Conservation (phyloP, 2,113 vertebrate species). For the Cebidichthys violaceus region DNA sequence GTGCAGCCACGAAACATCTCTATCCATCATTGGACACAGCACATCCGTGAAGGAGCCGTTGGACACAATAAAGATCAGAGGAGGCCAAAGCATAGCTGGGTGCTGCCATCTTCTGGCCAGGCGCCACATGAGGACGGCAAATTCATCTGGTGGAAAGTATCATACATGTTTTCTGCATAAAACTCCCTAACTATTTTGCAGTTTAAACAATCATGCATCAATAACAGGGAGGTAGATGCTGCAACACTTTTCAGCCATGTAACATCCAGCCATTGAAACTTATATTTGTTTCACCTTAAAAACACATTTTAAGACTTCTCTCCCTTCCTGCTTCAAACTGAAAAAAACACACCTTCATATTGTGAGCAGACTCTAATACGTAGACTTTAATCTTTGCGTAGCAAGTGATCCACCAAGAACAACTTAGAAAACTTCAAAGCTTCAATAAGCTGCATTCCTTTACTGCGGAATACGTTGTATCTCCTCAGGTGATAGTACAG, state of each 20-base stretch:
- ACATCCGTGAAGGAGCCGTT: slow-evolving; percentile 16
- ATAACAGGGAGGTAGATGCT: not conserved
- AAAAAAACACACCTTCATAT: slow-evolving; percentile 28
- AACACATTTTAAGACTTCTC: slow-evolving; percentile 7
- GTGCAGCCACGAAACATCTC: slow-evolving; percentile 67
- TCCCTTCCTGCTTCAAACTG: slow-evolving; percentile 11
- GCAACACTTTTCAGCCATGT: not conserved
- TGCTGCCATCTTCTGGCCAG: slow-evolving; percentile 85
- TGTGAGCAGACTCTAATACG: slow-evolving; percentile 17
- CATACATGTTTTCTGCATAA: not conserved
- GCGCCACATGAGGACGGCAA: slow-evolving; percentile 18
- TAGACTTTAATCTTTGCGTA: slow-evolving; percentile 34
- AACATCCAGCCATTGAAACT: not conserved
- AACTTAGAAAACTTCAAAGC: slow-evolving; percentile 50
- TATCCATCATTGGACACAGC: slow-evolving; percentile 68
- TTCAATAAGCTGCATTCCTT: slow-evolving; percentile 50
- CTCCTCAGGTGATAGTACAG: slow-evolving; percentile 70
- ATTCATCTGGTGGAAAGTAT: not conserved
- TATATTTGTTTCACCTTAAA: slow-evolving; percentile 14
- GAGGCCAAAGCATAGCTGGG: slow-evolving; percentile 73
- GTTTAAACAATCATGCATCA: not conserved
- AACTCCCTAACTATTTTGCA: slow-evolving; percentile 4
- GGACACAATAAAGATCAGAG: slow-evolving; percentile 51
- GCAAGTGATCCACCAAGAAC: slow-evolving; percentile 12
- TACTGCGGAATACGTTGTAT: slow-evolving; percentile 31